Conservation (phyloP, 2,888 invertebrate species). For the Ceramica pisi region DNA sequence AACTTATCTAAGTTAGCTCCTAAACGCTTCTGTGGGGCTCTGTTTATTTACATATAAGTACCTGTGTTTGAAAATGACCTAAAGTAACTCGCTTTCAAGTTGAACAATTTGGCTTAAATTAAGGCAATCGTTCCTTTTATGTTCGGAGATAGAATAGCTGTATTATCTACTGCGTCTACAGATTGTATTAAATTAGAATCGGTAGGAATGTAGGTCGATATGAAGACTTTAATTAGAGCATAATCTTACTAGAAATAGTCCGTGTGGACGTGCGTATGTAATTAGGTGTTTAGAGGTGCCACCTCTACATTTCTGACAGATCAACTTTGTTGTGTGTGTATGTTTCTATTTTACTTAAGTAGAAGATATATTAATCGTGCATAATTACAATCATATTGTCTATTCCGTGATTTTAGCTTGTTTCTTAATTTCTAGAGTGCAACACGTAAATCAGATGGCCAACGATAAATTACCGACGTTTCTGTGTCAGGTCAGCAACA, state of each 20-base stretch:
- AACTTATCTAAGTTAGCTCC: slow-evolving; percentile 70
- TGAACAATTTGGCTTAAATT: slow-evolving; percentile 69
- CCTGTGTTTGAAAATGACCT: slow-evolving; percentile 67
- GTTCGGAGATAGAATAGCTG: slow-evolving; percentile 39
- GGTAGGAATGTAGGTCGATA: background rate
- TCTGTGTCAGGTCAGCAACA: slow-evolving; percentile 67
- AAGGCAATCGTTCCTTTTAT: slow-evolving; percentile 65
- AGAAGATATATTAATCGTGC: background rate
- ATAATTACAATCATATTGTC: background rate
- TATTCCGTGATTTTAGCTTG: background rate
- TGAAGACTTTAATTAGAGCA: background rate
- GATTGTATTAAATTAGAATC: slow-evolving; percentile 22
- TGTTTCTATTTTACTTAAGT: background rate
- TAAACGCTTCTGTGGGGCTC: slow-evolving; percentile 65
- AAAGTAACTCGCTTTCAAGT: slow-evolving; percentile 64
- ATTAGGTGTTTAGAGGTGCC: background rate
- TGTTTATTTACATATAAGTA: slow-evolving; percentile 71
- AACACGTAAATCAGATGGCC: slow-evolving; percentile 53
- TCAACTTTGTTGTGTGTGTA: too few species aligned
- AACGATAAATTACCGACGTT: slow-evolving; percentile 42
- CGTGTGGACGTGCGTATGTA: background rate
- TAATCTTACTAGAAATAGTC: background rate
- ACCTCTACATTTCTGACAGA: background rate
- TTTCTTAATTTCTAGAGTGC: slow-evolving; percentile 50
- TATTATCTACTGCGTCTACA: slow-evolving; percentile 45